Evolutionary conservation across 1,140 invertebrate species (phyloP).

Genomic region (Pollicipes pollicipes): DNA sequence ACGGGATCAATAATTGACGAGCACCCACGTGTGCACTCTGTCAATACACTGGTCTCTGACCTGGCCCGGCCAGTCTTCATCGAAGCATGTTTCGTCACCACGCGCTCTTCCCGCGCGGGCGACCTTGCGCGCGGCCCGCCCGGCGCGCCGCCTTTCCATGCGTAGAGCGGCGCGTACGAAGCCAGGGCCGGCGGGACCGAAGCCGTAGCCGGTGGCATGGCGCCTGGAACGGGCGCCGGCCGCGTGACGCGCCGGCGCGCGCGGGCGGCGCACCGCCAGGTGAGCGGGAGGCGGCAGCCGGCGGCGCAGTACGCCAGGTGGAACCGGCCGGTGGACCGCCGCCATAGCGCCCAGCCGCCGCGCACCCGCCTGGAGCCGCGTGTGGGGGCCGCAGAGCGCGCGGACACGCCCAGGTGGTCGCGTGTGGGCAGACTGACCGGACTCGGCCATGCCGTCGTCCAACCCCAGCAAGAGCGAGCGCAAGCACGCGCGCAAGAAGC

Average conservation of each 20-base stretch:
- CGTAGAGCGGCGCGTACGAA: background rate
- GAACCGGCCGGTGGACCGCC: background rate
- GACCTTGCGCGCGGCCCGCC: too few relatives aligned
- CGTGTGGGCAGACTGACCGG: too few relatives aligned
- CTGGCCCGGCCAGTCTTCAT: too few relatives aligned
- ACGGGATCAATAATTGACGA: too few relatives aligned
- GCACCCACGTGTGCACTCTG: too few relatives aligned
- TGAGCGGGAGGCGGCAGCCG: background rate
- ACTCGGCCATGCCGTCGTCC: background rate
- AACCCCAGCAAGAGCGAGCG: background rate
- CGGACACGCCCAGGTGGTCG: background rate
- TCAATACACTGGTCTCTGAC: too few relatives aligned
- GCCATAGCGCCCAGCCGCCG: too few relatives aligned
- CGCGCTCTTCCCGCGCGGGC: too few relatives aligned
- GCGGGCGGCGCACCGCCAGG: background rate
- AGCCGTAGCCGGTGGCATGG: background rate
- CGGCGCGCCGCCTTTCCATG: background rate
- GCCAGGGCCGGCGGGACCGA: background rate
- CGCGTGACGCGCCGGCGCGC: too few relatives aligned
- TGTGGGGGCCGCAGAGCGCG: too few relatives aligned
- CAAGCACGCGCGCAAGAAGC: background rate
- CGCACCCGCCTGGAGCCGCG: background rate
- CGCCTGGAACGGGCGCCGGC: background rate
- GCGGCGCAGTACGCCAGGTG: background rate
- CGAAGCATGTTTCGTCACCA: too few relatives aligned